Evolutionary conservation across 2,797 vertebrate genomes (phyloP).

Genomic region (Eupleurogrammus muticus): DNA sequence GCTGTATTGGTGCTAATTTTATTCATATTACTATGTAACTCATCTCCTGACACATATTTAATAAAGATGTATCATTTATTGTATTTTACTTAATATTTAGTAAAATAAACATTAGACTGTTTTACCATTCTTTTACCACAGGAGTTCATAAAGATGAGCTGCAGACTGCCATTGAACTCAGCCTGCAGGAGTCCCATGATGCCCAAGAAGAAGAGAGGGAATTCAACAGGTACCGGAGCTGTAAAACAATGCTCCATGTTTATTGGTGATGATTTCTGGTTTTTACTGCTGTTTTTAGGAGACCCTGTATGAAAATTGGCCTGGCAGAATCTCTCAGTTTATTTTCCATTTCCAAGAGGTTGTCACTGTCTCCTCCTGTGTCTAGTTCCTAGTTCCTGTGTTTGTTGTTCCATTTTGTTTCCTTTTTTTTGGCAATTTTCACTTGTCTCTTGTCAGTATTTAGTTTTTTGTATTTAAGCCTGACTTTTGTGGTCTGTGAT

Average conservation of each 20-base stretch:
- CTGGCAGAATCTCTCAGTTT: too few relatives aligned
- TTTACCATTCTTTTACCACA: slow-evolving; percentile 42
- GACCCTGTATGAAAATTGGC: background rate
- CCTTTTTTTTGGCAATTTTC: too few relatives aligned
- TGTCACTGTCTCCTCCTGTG: too few relatives aligned
- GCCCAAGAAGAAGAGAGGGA: slow-evolving; percentile 83
- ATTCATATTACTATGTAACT: too few relatives aligned
- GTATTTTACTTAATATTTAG: background rate
- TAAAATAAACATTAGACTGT: background rate
- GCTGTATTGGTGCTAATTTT: too few relatives aligned
- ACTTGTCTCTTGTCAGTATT: too few relatives aligned
- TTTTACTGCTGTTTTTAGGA: background rate
- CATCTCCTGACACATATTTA: too few relatives aligned
- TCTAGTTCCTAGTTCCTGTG: too few relatives aligned
- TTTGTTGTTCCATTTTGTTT: too few relatives aligned
- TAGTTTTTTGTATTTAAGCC: too few relatives aligned
- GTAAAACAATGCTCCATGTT: background rate
- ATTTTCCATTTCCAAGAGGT: too few relatives aligned
- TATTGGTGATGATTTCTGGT: background rate
- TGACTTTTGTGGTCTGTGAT: too few relatives aligned
- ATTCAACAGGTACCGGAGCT: slow-evolving; percentile 81
- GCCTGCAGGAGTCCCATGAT: slow-evolving; percentile 85
- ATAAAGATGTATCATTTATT: background rate
- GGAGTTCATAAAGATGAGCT: slow-evolving; percentile 83
- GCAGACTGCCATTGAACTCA: slow-evolving; percentile 79